phyloP scores from a whole-genome alignment of 2,797 vertebrate species.

The Lepus townsendii region DNA sequence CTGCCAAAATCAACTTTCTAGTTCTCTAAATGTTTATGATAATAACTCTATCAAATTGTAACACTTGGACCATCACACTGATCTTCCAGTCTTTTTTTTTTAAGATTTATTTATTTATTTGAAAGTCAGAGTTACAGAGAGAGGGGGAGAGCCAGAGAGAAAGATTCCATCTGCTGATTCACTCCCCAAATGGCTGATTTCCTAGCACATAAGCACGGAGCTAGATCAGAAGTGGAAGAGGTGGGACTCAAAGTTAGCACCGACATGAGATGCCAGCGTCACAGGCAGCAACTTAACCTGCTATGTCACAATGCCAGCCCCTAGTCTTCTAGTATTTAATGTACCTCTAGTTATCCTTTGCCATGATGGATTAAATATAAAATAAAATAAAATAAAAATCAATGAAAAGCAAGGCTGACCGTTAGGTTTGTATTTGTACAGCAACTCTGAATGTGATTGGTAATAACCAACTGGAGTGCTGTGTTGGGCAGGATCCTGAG shows the following conservation, averaged over 20 bases:
- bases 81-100: background rate
- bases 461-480: background rate
- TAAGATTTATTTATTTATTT: too few species aligned
- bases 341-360: background rate
- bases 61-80: background rate
- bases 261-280: too few species aligned
- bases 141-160: too few species aligned
- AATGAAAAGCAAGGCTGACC: background rate
- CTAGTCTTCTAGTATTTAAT: background rate
- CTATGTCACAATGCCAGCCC: too few species aligned
- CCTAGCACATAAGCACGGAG: too few species aligned
- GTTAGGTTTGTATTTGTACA: background rate
- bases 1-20: background rate
- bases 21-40: background rate
- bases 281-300: too few species aligned
- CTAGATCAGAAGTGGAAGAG: too few species aligned
- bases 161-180: too few species aligned
- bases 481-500: constrained; percentile 5
- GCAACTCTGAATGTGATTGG: background rate
- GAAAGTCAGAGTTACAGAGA: too few species aligned
- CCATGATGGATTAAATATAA: constrained; percentile 14
- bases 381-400: background rate
- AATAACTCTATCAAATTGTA: background rate
- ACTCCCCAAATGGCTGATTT: too few species aligned
- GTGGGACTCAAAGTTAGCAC: too few species aligned